Conservation (phyloP, 1,140 invertebrate genomes). For the Hormaphis cornu region DNA sequence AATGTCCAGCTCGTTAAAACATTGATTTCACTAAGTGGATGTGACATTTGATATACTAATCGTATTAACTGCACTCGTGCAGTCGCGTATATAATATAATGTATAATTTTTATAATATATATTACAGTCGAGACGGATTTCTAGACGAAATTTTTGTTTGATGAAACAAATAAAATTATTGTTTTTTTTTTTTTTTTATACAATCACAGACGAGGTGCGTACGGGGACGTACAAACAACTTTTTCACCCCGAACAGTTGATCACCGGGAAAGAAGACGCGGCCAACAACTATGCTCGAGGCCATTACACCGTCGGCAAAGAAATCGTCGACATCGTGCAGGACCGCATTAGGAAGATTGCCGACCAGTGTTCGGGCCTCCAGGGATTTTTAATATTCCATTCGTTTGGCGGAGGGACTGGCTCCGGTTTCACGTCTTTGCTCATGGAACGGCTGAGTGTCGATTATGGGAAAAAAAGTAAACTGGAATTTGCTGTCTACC, state of each 20-base stretch:
- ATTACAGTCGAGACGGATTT: too few relatives aligned
- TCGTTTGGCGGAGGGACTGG: too few relatives aligned
- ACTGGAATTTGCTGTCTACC: slow-evolving; percentile 49
- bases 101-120: too few relatives aligned
- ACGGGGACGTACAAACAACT: slow-evolving; percentile 51
- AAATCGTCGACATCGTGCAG: slow-evolving; percentile 61
- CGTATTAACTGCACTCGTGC: too few relatives aligned
- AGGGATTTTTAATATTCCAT: slow-evolving; percentile 72
- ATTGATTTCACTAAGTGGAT: too few relatives aligned
- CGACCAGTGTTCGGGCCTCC: slow-evolving; percentile 70
- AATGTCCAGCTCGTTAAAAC: too few relatives aligned
- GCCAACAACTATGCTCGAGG: too few relatives aligned
- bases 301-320: slow-evolving; percentile 66
- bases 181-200: neutral
- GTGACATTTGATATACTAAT: too few relatives aligned
- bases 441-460: slow-evolving; percentile 61
- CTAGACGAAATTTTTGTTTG: too few relatives aligned
- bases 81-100: too few relatives aligned
- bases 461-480: too few relatives aligned
- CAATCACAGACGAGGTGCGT: slow-evolving; percentile 48
- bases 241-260: slow-evolving; percentile 54
- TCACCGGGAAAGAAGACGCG: slow-evolving; percentile 56
- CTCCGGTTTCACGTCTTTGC: slow-evolving; percentile 55
- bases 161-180: too few relatives aligned
- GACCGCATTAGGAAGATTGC: slow-evolving; percentile 60